Percentiles rank a stretch among this genome's conserved stretches.
Evolutionary conservation across 1,140 invertebrate species (phyloP).

Genomic region (Habropoda laboriosa): DNA sequence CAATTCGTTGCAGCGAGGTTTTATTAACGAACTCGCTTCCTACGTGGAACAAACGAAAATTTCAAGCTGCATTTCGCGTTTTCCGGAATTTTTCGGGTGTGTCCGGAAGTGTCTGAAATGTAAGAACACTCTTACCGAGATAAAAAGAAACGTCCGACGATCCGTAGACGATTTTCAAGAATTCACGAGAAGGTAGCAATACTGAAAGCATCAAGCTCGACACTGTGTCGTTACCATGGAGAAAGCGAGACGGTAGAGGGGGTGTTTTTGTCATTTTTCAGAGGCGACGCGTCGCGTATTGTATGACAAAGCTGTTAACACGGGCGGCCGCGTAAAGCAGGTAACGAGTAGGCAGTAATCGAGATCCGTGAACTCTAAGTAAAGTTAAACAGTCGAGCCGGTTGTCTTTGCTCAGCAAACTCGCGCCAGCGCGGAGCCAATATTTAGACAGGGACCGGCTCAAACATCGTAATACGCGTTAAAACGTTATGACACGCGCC

Average conservation of each 20-base stretch:
- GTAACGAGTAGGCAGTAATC: slow-evolving; percentile 66
- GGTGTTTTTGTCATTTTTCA: not conserved
- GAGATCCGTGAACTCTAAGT: slow-evolving; percentile 75
- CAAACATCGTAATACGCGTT: slow-evolving; percentile 70
- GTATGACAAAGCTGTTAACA: slow-evolving; percentile 64
- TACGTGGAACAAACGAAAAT: no score
- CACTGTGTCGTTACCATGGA: no score
- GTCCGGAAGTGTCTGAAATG: no score
- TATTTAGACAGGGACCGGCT: slow-evolving; percentile 69
- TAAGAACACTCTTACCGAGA: no score
- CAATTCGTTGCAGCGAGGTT: not conserved
- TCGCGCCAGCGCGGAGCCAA: slow-evolving; percentile 64
- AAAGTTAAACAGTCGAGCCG: slow-evolving; percentile 71
- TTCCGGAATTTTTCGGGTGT: no score
- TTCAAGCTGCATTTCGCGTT: no score
- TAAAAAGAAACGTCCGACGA: no score
- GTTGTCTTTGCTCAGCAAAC: slow-evolving; percentile 73
- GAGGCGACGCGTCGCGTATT: slow-evolving; percentile 38
- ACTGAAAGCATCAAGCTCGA: no score
- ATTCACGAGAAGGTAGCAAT: no score
- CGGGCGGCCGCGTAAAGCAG: slow-evolving; percentile 48
- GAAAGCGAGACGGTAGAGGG: not conserved
- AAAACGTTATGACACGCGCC: slow-evolving; percentile 67
- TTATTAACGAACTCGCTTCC: no score
- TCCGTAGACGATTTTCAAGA: no score